A percentile compares a stretch with the other conserved stretches of the same genome.
phyloP scores from a whole-genome alignment of 2,888 invertebrate species.

The Loripinus fragilis region DNA sequence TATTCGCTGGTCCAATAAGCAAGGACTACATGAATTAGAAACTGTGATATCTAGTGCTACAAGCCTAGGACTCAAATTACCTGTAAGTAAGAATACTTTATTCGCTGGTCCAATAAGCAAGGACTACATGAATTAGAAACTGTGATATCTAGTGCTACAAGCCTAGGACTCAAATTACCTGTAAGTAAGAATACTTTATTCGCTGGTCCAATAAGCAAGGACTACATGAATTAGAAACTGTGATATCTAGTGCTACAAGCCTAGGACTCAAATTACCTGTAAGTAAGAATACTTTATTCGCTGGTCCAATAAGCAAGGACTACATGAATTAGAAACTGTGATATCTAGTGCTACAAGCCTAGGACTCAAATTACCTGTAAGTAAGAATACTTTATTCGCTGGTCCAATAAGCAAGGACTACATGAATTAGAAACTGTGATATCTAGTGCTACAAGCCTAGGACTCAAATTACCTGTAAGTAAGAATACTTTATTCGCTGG shows the following conservation, averaged over 20 bases:
- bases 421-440: conserved; percentile 90
- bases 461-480: conserved; percentile 82
- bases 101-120: too few species aligned
- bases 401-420: too few species aligned
- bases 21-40: conserved; percentile 91
- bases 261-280: conserved; percentile 85
- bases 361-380: conserved; percentile 84
- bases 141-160: conserved; percentile 88
- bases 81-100: too few species aligned
- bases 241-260: conserved; percentile 88
- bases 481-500: too few species aligned
- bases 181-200: too few species aligned
- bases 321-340: conserved; percentile 90
- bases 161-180: conserved; percentile 86
- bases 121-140: conserved; percentile 90
- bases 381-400: too few species aligned
- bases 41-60: conserved; percentile 89
- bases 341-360: conserved; percentile 89
- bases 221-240: conserved; percentile 89
- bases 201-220: too few species aligned
- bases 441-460: conserved; percentile 89
- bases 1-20: too few species aligned
- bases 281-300: too few species aligned
- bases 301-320: too few species aligned
- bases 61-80: conserved; percentile 86